A percentile compares a stretch with the other conserved stretches of the same genome.
These are phyloP conservation scores for Microctenopoma stevenorrisi DNA, from an alignment of 2,797 vertebrate genomes.

Conservation along the genomic window DNA sequence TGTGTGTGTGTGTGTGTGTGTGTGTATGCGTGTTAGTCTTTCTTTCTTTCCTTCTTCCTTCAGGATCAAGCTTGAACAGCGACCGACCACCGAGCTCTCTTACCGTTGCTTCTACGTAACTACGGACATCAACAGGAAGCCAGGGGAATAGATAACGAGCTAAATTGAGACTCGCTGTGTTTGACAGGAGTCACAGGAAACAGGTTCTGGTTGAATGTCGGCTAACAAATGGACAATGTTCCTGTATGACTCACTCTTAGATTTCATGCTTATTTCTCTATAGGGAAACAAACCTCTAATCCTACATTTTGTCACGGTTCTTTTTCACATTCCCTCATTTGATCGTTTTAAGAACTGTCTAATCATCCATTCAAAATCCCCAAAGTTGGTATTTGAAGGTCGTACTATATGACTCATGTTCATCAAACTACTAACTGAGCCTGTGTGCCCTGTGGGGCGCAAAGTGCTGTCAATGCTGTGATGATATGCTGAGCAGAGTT, in stretches of 20 bases:
- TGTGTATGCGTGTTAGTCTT: constrained; percentile 8
- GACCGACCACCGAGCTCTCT: constrained; percentile 2
- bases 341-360: no score
- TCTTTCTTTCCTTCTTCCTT: constrained; percentile 30
- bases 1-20: no score
- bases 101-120: constrained; percentile 15
- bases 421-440: no score
- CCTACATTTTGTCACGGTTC: constrained; percentile 37
- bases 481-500: neutral
- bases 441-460: no score
- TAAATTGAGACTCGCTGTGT: constrained; percentile 57
- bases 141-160: constrained; percentile 65
- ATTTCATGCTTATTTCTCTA: constrained; percentile 49
- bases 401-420: neutral
- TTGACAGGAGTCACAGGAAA: constrained; percentile 50
- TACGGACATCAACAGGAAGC: constrained; percentile 70
- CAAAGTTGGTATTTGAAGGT: neutral
- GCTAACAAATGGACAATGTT: constrained; percentile 47
- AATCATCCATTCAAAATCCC: neutral
- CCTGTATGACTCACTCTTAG: constrained; percentile 47
- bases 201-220: constrained; percentile 24
- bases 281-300: constrained; percentile 32
- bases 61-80: constrained; percentile 9
- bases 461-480: neutral
- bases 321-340: constrained; percentile 14